Conservation (phyloP, 2,113 vertebrate genomes). For the Oncorhynchus nerka region DNA sequence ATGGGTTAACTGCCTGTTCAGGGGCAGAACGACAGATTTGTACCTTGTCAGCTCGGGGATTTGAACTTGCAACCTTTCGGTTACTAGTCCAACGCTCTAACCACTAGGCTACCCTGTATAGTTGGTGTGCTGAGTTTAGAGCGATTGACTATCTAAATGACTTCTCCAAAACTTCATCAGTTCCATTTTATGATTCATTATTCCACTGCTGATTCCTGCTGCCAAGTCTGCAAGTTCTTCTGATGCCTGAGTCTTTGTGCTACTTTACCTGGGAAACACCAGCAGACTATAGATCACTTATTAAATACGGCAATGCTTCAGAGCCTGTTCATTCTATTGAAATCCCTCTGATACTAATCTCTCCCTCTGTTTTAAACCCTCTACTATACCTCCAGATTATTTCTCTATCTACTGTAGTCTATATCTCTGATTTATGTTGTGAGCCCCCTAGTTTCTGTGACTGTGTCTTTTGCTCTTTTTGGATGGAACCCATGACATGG, state of each 20-base stretch:
- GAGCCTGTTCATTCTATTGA: slow-evolving; percentile 27
- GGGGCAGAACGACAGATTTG: too few species aligned
- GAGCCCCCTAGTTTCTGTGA: too few species aligned
- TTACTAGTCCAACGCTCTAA: too few species aligned
- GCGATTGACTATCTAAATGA: neutral
- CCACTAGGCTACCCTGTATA: too few species aligned
- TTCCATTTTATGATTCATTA: neutral
- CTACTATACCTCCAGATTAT: neutral
- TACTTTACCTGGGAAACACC: neutral
- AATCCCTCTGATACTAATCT: slow-evolving; percentile 39
- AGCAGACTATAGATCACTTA: slow-evolving; percentile 22
- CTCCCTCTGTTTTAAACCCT: slow-evolving; percentile 16
- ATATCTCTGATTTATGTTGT: too few species aligned
- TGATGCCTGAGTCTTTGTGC: slow-evolving; percentile 5
- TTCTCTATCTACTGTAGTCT: too few species aligned
- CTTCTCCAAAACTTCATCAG: neutral
- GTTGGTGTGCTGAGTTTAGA: neutral
- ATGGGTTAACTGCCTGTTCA: too few species aligned
- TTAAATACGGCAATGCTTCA: slow-evolving; percentile 34
- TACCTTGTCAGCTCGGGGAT: too few species aligned
- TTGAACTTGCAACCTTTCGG: too few species aligned
- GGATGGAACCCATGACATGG: neutral
- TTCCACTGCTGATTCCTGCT: too few species aligned
- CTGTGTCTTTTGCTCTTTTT: too few species aligned
- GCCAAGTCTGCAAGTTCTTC: neutral